Base-by-base conservation (phyloP, 2,888 invertebrate species). In the Escarpia spicata region DNA sequence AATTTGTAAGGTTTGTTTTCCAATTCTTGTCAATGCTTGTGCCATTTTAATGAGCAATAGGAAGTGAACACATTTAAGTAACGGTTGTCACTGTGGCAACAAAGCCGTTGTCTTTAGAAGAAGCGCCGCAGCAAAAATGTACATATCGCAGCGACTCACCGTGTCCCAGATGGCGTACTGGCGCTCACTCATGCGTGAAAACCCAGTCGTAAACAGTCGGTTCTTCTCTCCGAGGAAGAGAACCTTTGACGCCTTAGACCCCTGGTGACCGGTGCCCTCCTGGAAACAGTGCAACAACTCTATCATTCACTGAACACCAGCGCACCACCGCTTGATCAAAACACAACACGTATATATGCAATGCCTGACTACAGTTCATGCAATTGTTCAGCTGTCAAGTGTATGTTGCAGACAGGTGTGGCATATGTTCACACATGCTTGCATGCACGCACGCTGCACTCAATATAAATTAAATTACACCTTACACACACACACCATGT, bases 141-240 rank as follows among this genome's bases (percentile, higher is more conserved):
- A 75, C 15, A 26, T 75, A 19, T 75, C 75, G 6, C 3, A 4
- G 75, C 19, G 75, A 95, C 95, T 95, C 94, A 97, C 97, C 93
- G 96, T 95, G 93, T 96, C 96, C 97, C 97, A 97, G 4, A 97
- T 94, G 6, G 96, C 96, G 93, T 95, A 94, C 93, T 97, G 96
- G 92, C 97, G 94, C 92, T 96, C 96, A 94, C 96, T 96, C 92
- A 94, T 95, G 9, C 95, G 94, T 8, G 96, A 96, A 94, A 97
- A 97, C 0, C 97, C 97, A 12, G 96, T 96, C 0, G 97, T 97
- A 93, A 97, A 96, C 3, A 97, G 93, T 43, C 95, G 93, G 15
- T 95, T 95, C n/a, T 95, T 94, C 91, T 96, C 95, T 31, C 95
- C 95, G 19, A 96, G 93, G 93, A 96, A 96, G 3, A 96, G 95